These are phyloP conservation scores for Pollimyrus isidori DNA, from an alignment of 2,113 vertebrate genomes.

Conservation along the genomic window DNA sequence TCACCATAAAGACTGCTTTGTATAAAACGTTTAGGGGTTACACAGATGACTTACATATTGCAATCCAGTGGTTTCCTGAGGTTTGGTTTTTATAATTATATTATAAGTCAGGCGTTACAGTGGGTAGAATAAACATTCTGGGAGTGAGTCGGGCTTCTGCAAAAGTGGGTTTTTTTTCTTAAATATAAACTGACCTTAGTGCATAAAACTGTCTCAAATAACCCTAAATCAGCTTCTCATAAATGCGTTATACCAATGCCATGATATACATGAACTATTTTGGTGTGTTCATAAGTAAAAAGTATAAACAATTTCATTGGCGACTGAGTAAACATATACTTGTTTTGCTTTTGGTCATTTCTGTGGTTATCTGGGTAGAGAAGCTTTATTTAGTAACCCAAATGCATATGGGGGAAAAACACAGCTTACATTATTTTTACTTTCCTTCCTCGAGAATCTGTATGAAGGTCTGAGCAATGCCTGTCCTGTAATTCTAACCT, in stretches of 20 bases:
- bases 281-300: neutral
- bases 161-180: neutral
- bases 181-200: neutral
- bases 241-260: neutral
- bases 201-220: neutral
- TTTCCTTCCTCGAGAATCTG: neutral
- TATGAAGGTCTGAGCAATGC: neutral
- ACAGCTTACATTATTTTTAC: neutral
- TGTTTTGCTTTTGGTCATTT: neutral
- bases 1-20: neutral
- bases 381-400: neutral
- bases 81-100: neutral
- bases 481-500: neutral
- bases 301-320: neutral
- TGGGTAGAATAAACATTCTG: neutral
- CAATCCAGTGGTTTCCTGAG: neutral
- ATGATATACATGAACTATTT: neutral
- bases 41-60: neutral
- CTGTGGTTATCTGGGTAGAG: neutral
- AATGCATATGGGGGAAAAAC: neutral
- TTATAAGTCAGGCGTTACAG: neutral
- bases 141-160: neutral
- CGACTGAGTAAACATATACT: neutral
- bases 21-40: neutral
- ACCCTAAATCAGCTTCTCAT: neutral